Percentiles rank a stretch among this genome's conserved stretches.
Conservation (phyloP, 2,888 invertebrate genomes). For the Clitarchus hookeri region DNA sequence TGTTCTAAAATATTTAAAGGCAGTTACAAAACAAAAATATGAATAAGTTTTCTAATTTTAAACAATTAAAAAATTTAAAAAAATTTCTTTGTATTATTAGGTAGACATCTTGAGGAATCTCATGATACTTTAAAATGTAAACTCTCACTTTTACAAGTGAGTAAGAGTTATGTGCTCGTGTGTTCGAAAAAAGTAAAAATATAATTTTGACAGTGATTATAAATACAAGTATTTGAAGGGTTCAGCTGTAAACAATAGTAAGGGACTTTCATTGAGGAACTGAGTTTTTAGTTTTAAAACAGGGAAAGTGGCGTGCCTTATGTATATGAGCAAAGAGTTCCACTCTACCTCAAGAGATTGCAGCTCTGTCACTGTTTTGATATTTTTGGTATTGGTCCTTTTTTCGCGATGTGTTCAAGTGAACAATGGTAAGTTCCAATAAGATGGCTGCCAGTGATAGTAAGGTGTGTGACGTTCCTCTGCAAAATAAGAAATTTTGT, state of each 20-base stretch:
- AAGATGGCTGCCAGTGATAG: neutral
- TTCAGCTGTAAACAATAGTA: constrained; percentile 16
- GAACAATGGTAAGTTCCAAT: constrained; percentile 5
- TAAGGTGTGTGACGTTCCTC: neutral
- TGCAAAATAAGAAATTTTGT: neutral
- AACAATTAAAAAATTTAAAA: no score
- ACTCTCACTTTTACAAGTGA: no score
- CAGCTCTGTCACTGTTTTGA: neutral
- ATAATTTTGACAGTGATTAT: no score
- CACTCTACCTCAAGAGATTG: neutral
- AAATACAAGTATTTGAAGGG: neutral
- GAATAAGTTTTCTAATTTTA: no score
- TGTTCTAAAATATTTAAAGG: no score
- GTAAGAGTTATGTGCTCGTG: no score
- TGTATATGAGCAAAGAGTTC: neutral
- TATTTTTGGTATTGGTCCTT: neutral
- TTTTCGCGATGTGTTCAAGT: neutral
- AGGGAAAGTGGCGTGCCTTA: neutral
- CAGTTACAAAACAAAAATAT: no score
- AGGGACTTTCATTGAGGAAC: neutral
- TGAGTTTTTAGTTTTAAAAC: constrained; percentile 7
- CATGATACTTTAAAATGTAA: no score
- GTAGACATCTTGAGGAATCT: no score
- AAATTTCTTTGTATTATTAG: no score
- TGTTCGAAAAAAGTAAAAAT: no score